phyloP scores from a whole-genome alignment of 2,113 vertebrate genomes.

The Neodon shergylaensis region DNA sequence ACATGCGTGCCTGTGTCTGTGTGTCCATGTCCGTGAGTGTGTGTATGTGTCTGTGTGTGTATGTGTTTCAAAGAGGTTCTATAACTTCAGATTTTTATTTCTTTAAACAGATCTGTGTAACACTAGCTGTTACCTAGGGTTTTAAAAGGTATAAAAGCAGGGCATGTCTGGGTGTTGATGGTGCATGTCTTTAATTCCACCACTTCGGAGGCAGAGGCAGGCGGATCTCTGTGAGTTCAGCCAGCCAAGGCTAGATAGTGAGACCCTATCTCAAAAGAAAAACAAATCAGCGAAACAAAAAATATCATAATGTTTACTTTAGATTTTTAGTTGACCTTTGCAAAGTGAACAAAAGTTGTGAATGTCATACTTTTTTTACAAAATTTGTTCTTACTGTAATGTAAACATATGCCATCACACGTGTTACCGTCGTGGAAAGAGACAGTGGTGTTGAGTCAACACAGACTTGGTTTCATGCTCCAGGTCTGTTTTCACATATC shows the following conservation, averaged over 20 bases:
- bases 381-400: background rate
- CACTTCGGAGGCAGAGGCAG: background rate
- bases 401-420: background rate
- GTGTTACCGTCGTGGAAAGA: background rate
- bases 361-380: background rate
- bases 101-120: background rate
- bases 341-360: background rate
- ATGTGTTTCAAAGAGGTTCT: background rate
- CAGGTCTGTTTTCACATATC: too few species aligned
- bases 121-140: background rate
- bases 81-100: background rate
- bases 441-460: background rate
- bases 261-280: background rate
- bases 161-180: too few species aligned
- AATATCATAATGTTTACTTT: background rate
- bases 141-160: background rate
- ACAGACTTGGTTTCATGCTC: too few species aligned
- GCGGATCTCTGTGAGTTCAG: background rate
- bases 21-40: too few species aligned
- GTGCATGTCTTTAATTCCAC: background rate
- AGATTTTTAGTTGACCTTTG: background rate
- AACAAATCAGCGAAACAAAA: background rate
- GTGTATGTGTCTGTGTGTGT: background rate
- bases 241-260: background rate
- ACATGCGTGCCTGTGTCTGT: background rate